phyloP scores from a whole-genome alignment of 2,113 vertebrate species.

The Oostethus manadensis region DNA sequence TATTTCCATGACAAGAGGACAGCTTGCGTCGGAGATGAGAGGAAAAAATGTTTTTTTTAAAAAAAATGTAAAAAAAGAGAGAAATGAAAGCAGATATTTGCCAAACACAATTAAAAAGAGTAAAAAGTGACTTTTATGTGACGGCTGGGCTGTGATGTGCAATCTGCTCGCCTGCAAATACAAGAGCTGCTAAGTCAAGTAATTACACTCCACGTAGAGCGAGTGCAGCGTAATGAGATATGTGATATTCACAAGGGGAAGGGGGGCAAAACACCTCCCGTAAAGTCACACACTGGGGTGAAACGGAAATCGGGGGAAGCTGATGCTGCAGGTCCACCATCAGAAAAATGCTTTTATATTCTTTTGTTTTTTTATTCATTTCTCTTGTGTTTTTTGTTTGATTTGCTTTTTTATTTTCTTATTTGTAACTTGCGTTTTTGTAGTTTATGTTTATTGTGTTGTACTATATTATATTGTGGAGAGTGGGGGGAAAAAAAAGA shows the following conservation, averaged over 20 bases:
- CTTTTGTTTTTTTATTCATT: too few species aligned
- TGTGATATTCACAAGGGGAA: constrained; percentile 59
- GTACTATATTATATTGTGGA: too few species aligned
- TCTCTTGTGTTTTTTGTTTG: too few species aligned
- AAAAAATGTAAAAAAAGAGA: constrained; percentile 35
- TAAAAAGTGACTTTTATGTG: constrained; percentile 31
- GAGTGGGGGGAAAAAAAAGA: too few species aligned
- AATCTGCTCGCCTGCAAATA: constrained; percentile 70
- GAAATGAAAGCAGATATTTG: constrained; percentile 58
- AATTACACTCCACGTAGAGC: constrained; percentile 53
- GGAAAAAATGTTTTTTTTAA: too few species aligned
- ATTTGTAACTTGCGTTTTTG: too few species aligned
- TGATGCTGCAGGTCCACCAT: neutral
- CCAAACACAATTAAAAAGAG: constrained; percentile 63
- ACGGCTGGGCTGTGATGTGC: constrained; percentile 55
- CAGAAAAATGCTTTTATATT: too few species aligned
- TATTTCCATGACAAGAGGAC: constrained; percentile 69
- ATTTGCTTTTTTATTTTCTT: too few species aligned
- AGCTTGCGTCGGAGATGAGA: constrained; percentile 59
- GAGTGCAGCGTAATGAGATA: constrained; percentile 60
- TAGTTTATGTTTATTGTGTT: too few species aligned
- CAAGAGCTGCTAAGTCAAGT: constrained; percentile 39
- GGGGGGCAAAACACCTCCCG: constrained; percentile 39
- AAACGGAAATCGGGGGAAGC: too few species aligned
- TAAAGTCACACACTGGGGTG: constrained; percentile 27